Base-by-base conservation (phyloP, 2,797 vertebrate species). In the Esox masquinongy region DNA sequence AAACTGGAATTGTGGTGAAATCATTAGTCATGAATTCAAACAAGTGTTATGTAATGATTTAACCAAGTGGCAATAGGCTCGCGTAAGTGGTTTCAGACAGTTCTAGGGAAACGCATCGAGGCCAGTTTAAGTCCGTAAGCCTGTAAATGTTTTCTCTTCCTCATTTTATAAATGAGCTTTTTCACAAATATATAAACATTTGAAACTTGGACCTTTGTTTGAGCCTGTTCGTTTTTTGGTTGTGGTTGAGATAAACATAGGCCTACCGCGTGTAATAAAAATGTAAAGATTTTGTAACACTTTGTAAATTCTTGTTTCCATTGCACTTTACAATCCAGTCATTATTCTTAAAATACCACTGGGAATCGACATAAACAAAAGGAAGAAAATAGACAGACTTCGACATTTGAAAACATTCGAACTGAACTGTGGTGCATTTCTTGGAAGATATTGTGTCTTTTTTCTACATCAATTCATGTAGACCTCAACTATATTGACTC, bases 141-240 rank as follows among this genome's bases (percentile, higher is more conserved):
- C 66, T 68, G 9, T 70, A 24, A 24, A 50, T 31, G 16, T 64
- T 64, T 64, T 29, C 26, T 64, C 22, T 16, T 14, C 14, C 26
- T 26, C 61, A 17, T 64, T 64, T 22, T 31, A 64, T 29, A 26
- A 1, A 29, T 64, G 15, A 64, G 26, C 5, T 31, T 64, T 64
- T 68, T 12, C 17, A 39, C 66, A 82, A 79, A 79, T 82, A 77
- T 81, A 78, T 68, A 64, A 75, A 69, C 50, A 74, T 79, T 82
- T 70, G 68, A 72, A 66, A 43, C 4, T 24, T 43, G 15, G 47
- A 70, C 34, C 2, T 24, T 69, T 0, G 71, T 76, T 77, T 17
- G 50, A 67, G 81, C 70, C 4, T 22, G 47, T 75, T 9, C 49
- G 19, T 16, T 19, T 24, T 70, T 79, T 69, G 66, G 56, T 74